Evolutionary conservation across 1,140 invertebrate genomes (phyloP).

Genomic region (Drosophila miranda): DNA sequence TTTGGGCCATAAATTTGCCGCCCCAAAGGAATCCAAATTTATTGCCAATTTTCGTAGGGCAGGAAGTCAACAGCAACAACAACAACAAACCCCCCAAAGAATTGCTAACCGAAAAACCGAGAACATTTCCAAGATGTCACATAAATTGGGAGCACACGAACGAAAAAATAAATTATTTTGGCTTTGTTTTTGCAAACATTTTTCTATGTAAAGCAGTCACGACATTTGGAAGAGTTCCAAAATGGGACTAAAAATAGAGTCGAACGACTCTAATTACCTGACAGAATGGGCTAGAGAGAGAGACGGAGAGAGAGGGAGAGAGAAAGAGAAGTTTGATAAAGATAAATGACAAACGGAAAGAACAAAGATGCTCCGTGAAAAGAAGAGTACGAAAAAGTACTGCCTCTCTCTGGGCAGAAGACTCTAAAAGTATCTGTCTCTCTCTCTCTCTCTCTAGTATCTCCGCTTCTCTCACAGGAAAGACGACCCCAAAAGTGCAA

Average conservation of each 20-base stretch:
- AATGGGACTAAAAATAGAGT: slow-evolving; percentile 52
- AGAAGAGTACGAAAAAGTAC: slow-evolving; percentile 10
- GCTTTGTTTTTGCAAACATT: slow-evolving; percentile 52
- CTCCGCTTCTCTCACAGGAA: slow-evolving; percentile 21
- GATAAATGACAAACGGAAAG: slow-evolving; percentile 56
- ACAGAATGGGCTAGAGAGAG: slow-evolving; percentile 3
- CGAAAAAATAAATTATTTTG: slow-evolving; percentile 29
- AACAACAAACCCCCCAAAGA: slow-evolving; percentile 6
- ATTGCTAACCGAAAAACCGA: slow-evolving; percentile 1
- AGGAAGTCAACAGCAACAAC: slow-evolving; percentile 39
- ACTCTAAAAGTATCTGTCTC: slow-evolving; percentile 1
- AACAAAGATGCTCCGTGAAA: slow-evolving; percentile 31
- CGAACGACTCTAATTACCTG: slow-evolving; percentile 2
- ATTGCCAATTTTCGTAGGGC: slow-evolving; percentile 26
- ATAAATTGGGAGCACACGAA: slow-evolving; percentile 64
- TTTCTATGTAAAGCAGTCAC: slow-evolving; percentile 62
- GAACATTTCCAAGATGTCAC: slow-evolving; percentile 60
- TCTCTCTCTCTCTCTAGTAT: not conserved
- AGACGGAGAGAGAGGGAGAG: not conserved
- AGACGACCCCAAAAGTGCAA: slow-evolving; percentile 38
- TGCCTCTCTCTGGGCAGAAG: not conserved
- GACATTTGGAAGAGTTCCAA: slow-evolving; percentile 74
- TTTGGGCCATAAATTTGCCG: slow-evolving; percentile 20
- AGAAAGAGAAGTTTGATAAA: slow-evolving; percentile 6
- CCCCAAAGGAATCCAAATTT: slow-evolving; percentile 13